Conservation (phyloP, 2,113 vertebrate species). For the Ochotona curzoniae region DNA sequence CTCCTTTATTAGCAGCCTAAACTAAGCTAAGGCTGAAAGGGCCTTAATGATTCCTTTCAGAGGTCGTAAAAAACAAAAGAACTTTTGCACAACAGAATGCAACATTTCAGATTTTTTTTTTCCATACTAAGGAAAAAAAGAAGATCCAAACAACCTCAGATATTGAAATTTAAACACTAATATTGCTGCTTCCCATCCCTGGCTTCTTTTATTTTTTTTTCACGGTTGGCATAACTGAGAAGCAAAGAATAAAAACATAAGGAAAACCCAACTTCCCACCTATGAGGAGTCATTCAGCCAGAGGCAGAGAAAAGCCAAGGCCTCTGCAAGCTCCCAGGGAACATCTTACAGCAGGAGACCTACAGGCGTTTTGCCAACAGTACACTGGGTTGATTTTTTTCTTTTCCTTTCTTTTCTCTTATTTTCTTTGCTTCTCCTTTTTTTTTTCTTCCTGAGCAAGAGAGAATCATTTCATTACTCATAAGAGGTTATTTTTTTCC, state of each 20-base stretch:
- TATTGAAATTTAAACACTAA: slow-evolving; percentile 53
- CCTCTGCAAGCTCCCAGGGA: slow-evolving; percentile 2
- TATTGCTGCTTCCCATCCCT: slow-evolving; percentile 1
- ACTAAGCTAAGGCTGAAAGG: slow-evolving; percentile 42
- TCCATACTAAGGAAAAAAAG: slow-evolving; percentile 13
- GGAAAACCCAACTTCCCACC: not conserved
- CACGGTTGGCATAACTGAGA: not conserved
- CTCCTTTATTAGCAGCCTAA: not conserved
- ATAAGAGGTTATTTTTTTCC: slow-evolving; percentile 18
- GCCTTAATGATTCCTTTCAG: slow-evolving; percentile 63
- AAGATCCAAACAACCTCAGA: slow-evolving; percentile 39
- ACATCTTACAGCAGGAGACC: not conserved
- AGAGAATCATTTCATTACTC: slow-evolving; percentile 57
- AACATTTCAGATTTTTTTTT: slow-evolving; percentile 56
- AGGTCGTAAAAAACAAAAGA: slow-evolving; percentile 49
- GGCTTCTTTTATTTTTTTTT: slow-evolving; percentile 12
- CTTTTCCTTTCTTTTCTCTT: not conserved
- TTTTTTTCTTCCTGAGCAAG: slow-evolving; percentile 17
- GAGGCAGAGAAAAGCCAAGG: not conserved
- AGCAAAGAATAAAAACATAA: slow-evolving; percentile 58
- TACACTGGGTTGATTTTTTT: not conserved
- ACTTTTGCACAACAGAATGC: slow-evolving; percentile 69
- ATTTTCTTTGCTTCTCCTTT: not conserved
- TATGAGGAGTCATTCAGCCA: not conserved
- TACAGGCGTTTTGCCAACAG: not conserved